phyloP scores from a whole-genome alignment of 1,140 invertebrate genomes.

The Drosophila ironensis region DNA sequence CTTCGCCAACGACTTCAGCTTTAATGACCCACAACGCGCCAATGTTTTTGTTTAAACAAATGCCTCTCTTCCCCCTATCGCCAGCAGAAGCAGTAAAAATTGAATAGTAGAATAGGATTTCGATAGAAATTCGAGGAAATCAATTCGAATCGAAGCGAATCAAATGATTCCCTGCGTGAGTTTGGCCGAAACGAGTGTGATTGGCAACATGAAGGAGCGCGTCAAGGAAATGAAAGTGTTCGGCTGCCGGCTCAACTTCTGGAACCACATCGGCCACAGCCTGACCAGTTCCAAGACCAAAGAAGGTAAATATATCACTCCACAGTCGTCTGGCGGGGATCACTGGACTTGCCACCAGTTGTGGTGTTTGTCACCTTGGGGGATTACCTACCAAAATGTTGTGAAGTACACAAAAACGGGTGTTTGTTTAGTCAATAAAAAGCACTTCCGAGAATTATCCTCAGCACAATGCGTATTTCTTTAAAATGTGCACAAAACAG shows the following conservation, averaged over 20 bases:
- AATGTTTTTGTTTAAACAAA: slow-evolving; percentile 19
- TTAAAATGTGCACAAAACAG: neutral
- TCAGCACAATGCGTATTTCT: no score
- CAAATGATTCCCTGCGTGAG: slow-evolving; percentile 82
- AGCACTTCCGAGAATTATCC: neutral
- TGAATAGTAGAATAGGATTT: slow-evolving; percentile 8
- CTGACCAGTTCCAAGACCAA: slow-evolving; percentile 81
- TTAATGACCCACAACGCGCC: slow-evolving; percentile 6
- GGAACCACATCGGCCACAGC: slow-evolving; percentile 81
- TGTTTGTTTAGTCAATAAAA: neutral
- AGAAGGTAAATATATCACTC: slow-evolving; percentile 62
- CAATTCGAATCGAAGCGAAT: no score
- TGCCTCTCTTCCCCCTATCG: slow-evolving; percentile 5
- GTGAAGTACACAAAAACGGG: neutral
- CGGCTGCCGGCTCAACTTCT: slow-evolving; percentile 81
- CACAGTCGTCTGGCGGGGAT: neutral
- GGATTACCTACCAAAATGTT: neutral
- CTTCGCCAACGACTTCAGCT: slow-evolving; percentile 13
- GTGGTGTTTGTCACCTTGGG: neutral
- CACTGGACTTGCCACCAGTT: neutral
- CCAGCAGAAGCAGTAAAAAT: slow-evolving; percentile 19
- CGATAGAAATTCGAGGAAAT: slow-evolving; percentile 7
- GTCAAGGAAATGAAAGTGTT: slow-evolving; percentile 82
- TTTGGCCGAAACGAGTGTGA: slow-evolving; percentile 82
- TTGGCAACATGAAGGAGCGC: slow-evolving; percentile 82